phyloP scores from a whole-genome alignment of 2,797 vertebrate genomes.

The Sciaenops ocellatus region DNA sequence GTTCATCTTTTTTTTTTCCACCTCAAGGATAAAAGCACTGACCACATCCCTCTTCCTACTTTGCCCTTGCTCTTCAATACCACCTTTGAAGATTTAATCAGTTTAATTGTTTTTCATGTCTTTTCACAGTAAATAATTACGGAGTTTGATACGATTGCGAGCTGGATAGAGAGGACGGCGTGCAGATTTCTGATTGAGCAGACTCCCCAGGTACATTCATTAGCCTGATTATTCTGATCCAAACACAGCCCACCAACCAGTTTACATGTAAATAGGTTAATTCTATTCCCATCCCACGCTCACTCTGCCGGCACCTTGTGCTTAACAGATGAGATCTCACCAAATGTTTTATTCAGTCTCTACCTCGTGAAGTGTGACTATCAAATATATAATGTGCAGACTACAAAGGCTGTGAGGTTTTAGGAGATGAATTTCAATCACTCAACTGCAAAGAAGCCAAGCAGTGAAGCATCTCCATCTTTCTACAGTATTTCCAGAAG shows the following conservation, averaged over 20 bases:
- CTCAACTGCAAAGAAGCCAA: background rate
- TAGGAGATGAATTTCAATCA: background rate
- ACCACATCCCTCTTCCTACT: slow-evolving; percentile 33
- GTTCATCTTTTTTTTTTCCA: slow-evolving; percentile 37
- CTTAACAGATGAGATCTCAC: slow-evolving; percentile 31
- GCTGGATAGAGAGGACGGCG: slow-evolving; percentile 55
- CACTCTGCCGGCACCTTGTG: slow-evolving; percentile 26
- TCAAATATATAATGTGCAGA: background rate
- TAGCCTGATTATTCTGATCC: slow-evolving; percentile 79
- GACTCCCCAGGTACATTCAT: slow-evolving; percentile 76
- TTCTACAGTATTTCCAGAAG: background rate
- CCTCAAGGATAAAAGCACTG: slow-evolving; percentile 57
- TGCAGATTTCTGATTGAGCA: slow-evolving; percentile 62
- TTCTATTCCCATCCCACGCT: slow-evolving; percentile 60
- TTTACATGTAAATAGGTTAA: slow-evolving; percentile 78
- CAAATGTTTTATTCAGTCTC: slow-evolving; percentile 22
- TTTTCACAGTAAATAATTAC: slow-evolving; percentile 72
- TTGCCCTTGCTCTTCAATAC: slow-evolving; percentile 48
- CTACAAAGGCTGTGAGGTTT: background rate
- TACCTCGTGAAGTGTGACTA: background rate
- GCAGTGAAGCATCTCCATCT: background rate
- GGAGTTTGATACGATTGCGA: slow-evolving; percentile 57
- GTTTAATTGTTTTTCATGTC: slow-evolving; percentile 73
- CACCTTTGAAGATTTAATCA: slow-evolving; percentile 78
- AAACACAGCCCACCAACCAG: slow-evolving; percentile 69